Percentiles rank a stretch among this genome's conserved stretches.
These are phyloP conservation scores for Drosophila arawakana DNA, from an alignment of 1,140 invertebrate species.

Conservation along the genomic window DNA sequence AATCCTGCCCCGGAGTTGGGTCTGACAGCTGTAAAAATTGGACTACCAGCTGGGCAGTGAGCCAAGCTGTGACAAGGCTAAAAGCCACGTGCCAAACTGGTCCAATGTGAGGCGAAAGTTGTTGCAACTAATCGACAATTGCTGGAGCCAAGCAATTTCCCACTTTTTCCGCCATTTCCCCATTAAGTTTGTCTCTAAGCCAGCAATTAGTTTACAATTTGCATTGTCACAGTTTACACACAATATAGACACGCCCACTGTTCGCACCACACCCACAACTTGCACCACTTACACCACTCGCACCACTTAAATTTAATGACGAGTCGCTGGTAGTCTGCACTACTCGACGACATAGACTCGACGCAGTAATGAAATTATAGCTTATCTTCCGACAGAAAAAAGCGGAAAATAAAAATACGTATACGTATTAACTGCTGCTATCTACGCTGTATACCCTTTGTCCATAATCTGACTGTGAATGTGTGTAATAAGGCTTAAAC, in stretches of 20 bases:
- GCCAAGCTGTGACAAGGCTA: constrained; percentile 42
- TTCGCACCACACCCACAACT: too few species aligned
- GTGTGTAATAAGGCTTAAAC: neutral
- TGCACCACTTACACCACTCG: too few species aligned
- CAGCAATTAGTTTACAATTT: constrained; percentile 50
- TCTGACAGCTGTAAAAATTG: constrained; percentile 32
- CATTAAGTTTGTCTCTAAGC: constrained; percentile 20
- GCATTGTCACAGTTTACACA: constrained; percentile 32
- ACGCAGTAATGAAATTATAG: constrained; percentile 19
- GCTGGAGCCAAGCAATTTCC: constrained; percentile 16
- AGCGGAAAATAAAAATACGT: constrained; percentile 13
- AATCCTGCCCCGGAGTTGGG: constrained; percentile 17
- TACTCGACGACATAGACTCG: constrained; percentile 3
- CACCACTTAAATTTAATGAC: constrained; percentile 40
- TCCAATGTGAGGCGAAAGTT: constrained; percentile 51
- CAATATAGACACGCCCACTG: constrained; percentile 8
- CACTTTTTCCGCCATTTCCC: neutral
- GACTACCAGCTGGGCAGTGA: constrained; percentile 37
- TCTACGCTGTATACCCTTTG: constrained; percentile 38
- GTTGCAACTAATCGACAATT: constrained; percentile 51
- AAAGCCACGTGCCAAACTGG: constrained; percentile 12
- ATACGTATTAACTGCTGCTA: constrained; percentile 68
- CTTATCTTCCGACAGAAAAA: constrained; percentile 1
- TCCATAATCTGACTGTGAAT: neutral
- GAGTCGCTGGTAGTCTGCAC: neutral